Percentiles rank a stretch among this genome's conserved stretches.
Conservation (phyloP, 2,888 invertebrate genomes). For the Synergus itoensis region DNA sequence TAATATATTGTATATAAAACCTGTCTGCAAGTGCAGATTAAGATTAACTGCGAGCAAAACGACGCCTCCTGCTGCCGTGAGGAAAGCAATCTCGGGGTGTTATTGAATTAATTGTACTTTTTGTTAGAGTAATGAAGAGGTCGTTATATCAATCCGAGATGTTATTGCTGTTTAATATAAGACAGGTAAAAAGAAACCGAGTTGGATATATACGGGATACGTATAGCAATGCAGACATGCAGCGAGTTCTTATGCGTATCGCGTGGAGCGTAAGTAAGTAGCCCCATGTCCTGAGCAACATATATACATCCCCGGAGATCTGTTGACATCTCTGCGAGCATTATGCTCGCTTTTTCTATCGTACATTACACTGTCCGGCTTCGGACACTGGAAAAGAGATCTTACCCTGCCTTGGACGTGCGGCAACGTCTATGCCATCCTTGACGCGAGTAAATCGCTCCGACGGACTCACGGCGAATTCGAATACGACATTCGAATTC, state of each 20-base stretch:
- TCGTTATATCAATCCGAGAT: slow-evolving; percentile 33
- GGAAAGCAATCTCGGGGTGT: slow-evolving; percentile 35
- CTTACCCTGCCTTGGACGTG: slow-evolving; percentile 35
- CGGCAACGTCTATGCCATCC: slow-evolving; percentile 13
- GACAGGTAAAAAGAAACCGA: slow-evolving; percentile 18
- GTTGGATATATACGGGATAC: not conserved
- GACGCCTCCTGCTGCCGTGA: slow-evolving; percentile 25
- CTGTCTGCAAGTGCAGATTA: not conserved
- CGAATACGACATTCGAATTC: slow-evolving; percentile 33
- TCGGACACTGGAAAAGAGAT: slow-evolving; percentile 48
- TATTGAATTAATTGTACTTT: slow-evolving; percentile 41
- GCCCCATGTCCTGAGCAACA: slow-evolving; percentile 42
- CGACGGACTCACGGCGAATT: slow-evolving; percentile 17
- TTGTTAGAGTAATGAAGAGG: slow-evolving; percentile 33
- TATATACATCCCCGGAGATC: slow-evolving; percentile 63
- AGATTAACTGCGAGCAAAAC: slow-evolving; percentile 32
- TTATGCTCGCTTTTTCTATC: slow-evolving; percentile 59
- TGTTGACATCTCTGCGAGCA: slow-evolving; percentile 63
- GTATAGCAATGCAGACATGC: slow-evolving; percentile 3
- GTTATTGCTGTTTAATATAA: slow-evolving; percentile 36
- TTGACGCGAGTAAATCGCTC: slow-evolving; percentile 30
- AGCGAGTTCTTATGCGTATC: slow-evolving; percentile 59
- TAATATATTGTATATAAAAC: not conserved
- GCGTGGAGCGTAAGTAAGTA: slow-evolving; percentile 61
- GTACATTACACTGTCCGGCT: slow-evolving; percentile 50